phyloP scores from a whole-genome alignment of 1,140 invertebrate genomes.

The Brachystomella parvula region DNA sequence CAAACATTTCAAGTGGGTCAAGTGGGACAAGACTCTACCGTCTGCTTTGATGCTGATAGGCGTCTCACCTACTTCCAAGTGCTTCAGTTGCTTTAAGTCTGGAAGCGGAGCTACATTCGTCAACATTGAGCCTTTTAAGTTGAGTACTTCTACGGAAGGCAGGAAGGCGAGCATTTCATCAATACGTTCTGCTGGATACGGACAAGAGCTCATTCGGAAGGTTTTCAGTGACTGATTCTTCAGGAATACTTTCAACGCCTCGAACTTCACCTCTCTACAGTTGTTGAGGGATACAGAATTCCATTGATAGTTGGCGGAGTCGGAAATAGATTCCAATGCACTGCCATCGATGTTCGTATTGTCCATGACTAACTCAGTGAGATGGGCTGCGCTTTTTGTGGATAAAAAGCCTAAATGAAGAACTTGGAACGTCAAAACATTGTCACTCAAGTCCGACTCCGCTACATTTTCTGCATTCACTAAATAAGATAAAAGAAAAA shows the following conservation, averaged over 20 bases:
- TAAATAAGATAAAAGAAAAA: background rate
- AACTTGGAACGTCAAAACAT: background rate
- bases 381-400: background rate
- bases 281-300: background rate
- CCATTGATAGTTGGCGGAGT: background rate
- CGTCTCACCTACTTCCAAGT: no score
- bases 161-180: background rate
- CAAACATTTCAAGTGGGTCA: no score
- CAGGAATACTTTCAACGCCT: background rate
- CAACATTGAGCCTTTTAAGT: background rate
- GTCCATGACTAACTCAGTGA: background rate
- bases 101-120: no score
- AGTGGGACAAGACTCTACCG: no score
- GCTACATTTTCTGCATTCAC: background rate
- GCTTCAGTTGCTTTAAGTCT: no score
- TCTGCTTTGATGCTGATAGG: no score
- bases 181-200: background rate
- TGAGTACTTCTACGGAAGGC: background rate
- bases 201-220: background rate
- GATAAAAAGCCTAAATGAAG: background rate
- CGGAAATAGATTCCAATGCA: background rate
- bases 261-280: background rate
- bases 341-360: background rate
- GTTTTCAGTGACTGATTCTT: background rate
- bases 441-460: background rate